Conservation (phyloP, 2,888 invertebrate species). For the Erynnis tages region DNA sequence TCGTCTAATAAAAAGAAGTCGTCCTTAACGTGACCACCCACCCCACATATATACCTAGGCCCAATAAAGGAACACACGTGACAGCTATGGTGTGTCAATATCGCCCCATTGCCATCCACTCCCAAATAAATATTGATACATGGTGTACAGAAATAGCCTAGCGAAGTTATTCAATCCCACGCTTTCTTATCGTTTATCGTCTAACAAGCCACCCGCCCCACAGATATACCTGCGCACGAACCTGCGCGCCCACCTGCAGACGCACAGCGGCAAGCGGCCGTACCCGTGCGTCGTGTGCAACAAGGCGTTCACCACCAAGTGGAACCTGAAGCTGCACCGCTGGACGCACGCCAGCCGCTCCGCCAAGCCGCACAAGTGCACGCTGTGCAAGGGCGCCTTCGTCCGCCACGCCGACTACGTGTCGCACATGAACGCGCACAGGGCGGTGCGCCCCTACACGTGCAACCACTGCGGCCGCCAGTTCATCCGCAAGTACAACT, state of each 20-base stretch:
- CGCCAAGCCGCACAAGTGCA: constrained; percentile 92
- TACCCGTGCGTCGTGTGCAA: constrained; percentile 91
- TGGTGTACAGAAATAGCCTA: too few relatives aligned
- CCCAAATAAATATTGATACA: too few relatives aligned
- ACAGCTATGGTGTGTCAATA: too few relatives aligned
- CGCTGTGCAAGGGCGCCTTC: constrained; percentile 91
- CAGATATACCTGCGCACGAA: constrained; percentile 90
- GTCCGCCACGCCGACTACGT: constrained; percentile 90
- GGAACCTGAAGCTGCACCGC: constrained; percentile 93
- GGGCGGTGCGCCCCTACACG: constrained; percentile 91
- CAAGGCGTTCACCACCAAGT: constrained; percentile 93
- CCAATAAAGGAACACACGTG: too few relatives aligned
- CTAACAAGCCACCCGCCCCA: too few relatives aligned
- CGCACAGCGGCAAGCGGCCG: constrained; percentile 89
- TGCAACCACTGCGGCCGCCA: constrained; percentile 95
- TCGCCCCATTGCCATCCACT: too few relatives aligned
- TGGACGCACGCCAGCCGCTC: constrained; percentile 94
- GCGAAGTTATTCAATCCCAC: too few relatives aligned
- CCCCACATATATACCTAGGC: too few relatives aligned
- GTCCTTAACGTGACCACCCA: too few relatives aligned
- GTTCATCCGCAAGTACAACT: constrained; percentile 94
- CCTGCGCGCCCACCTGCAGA: constrained; percentile 89
- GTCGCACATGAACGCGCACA: constrained; percentile 93
- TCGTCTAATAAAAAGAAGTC: too few relatives aligned
- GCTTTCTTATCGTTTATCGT: too few relatives aligned